Conservation (phyloP, 37 sponge, comb jelly and placozoan genomes). For the Chondrosia reniformis region DNA sequence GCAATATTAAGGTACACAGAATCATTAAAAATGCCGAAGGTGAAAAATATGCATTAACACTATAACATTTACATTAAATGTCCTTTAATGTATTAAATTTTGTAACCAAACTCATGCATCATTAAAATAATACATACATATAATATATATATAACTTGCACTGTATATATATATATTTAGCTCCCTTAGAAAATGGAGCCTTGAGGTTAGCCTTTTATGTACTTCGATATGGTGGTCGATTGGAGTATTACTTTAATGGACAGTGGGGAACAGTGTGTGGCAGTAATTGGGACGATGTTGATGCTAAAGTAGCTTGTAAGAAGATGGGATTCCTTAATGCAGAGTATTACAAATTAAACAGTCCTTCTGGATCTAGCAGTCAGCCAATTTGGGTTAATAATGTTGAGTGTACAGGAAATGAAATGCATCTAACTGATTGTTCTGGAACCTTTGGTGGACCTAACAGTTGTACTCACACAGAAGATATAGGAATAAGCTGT, state of each 20-base stretch:
- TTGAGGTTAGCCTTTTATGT: too few relatives aligned
- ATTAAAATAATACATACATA: too few relatives aligned
- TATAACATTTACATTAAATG: too few relatives aligned
- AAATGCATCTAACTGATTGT: not conserved
- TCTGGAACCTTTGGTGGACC: not conserved
- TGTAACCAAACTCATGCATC: too few relatives aligned
- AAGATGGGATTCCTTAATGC: constrained; percentile 7
- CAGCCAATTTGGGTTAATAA: constrained; percentile 16
- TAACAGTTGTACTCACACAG: constrained; percentile 7
- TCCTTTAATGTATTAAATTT: too few relatives aligned
- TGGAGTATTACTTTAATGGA: not conserved
- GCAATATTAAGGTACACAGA: too few relatives aligned
- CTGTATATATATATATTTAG: too few relatives aligned
- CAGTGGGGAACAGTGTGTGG: constrained; percentile 18
- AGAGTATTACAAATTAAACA: not conserved
- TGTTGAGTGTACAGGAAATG: not conserved
- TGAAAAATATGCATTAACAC: too few relatives aligned
- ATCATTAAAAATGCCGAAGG: too few relatives aligned
- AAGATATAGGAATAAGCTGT: constrained; percentile 11
- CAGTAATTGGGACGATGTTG: not conserved
- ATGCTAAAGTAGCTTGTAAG: constrained; percentile 10
- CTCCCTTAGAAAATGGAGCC: too few relatives aligned
- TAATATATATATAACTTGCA: too few relatives aligned
- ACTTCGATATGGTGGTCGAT: constrained; percentile 16
- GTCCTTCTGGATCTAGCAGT: not conserved